Evolutionary conservation across 2,888 invertebrate genomes (phyloP), one percentile per base, ranked within the genome.

Genomic region (Bellardia bayeri): DNA sequence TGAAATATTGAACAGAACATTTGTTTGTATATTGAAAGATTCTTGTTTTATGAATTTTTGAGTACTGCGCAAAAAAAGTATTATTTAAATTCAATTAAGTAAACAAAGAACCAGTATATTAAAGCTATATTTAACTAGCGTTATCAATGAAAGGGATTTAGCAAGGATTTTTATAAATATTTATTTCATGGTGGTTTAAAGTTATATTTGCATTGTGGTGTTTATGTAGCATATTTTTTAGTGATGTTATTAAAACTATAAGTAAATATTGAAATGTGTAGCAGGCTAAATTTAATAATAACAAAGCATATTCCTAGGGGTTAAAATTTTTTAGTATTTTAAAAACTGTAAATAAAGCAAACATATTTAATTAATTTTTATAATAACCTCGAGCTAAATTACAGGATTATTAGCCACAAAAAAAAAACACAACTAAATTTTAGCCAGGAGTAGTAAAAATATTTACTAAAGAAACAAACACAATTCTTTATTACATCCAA

Each of bases 11-110:
- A 9, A n/a, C 4, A 2, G n/a, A 9, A 11, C 64, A 23, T 76
- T 76, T 76, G 45, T 75, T 49, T 75, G 49, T 58, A 61, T 16
- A 42, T 58, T 75, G 75, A 82, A 56, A 75, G 66, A 13, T 82
- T 82, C 72, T 51, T 49, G 30, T 80, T 80, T 61, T 68, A 51
- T 74, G 68, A 61, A 74, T 74, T 68, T 84, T 79, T 74, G 40
- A 79, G 51, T 23, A 64, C 30, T 11, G 61, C 11, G 40, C 30
- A 58, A 78, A 63, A 11, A 58, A 58, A 80, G 37, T 5, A 78
- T 49, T 71, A 58, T 74, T 69, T 74, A 51, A 80, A 74, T 79
- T 68, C 61, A 68, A 68, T 80, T 61, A 80, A 66, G 49, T 40
- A 68, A 79, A 68, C 9, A 40, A 45, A 69, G 16, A 69, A n/a